Evolutionary conservation across 2,113 vertebrate species (phyloP).

Genomic region (Rhipidura dahli): DNA sequence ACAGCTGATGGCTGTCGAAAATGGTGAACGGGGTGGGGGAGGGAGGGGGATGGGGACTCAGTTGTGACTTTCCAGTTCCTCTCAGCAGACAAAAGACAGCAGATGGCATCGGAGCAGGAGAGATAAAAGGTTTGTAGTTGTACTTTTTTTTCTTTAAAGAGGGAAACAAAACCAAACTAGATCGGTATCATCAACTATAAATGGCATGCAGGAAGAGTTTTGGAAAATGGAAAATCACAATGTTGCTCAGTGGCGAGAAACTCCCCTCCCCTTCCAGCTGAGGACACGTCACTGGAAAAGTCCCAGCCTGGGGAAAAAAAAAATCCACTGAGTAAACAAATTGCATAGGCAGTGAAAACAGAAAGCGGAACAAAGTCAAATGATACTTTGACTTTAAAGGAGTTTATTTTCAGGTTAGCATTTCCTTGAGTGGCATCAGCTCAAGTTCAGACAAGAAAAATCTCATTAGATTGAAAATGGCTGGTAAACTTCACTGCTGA

Average conservation of each 20-base stretch:
- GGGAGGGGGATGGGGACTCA: too few species aligned
- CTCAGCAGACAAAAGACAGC: background rate
- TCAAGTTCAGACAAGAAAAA: constrained; percentile 18
- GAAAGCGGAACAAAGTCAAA: constrained; percentile 41
- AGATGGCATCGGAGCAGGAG: background rate
- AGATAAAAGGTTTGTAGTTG: background rate
- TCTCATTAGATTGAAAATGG: background rate
- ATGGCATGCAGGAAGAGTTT: background rate
- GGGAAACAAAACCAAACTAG: background rate
- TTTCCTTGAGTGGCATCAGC: background rate
- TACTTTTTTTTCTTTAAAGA: background rate
- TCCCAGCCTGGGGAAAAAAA: background rate
- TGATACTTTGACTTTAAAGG: background rate
- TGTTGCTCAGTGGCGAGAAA: background rate
- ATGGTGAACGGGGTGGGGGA: fast-evolving
- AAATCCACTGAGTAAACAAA: constrained; percentile 12
- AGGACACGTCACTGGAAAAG: constrained; percentile 52
- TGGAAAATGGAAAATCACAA: constrained; percentile 15
- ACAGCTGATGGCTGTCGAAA: background rate
- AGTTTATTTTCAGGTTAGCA: constrained; percentile 21
- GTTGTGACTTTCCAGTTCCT: background rate
- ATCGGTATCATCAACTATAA: background rate
- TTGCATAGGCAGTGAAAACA: background rate
- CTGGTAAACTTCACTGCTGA: background rate
- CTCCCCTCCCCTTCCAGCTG: background rate